phyloP scores from a whole-genome alignment of 2,888 invertebrate species.

The Mimachlamys varia region DNA sequence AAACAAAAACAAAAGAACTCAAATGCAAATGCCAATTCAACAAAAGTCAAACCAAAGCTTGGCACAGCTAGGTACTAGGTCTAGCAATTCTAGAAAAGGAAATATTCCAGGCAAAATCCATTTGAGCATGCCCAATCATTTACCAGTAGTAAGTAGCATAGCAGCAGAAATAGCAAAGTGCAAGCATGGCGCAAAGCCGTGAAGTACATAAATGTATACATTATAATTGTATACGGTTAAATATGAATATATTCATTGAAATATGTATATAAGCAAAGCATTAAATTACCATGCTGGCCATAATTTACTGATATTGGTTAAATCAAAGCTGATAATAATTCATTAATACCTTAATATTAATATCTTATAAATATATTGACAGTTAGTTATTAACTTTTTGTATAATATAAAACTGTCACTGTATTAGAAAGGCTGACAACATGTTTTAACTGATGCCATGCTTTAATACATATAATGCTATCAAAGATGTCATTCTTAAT shows the following conservation, averaged over 20 bases:
- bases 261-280: background rate
- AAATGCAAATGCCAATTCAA: conserved; percentile 19
- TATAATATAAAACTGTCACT: too few species aligned
- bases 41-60: background rate
- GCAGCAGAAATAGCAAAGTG: background rate
- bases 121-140: conserved; percentile 41
- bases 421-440: too few species aligned
- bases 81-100: background rate
- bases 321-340: too few species aligned
- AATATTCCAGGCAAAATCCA: conserved; percentile 35
- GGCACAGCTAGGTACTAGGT: background rate
- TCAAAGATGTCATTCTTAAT: too few species aligned
- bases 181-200: background rate
- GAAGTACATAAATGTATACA: background rate
- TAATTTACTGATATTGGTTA: too few species aligned
- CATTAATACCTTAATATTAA: too few species aligned
- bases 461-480: too few species aligned
- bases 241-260: background rate
- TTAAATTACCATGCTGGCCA: too few species aligned
- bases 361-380: too few species aligned
- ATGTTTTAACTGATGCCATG: too few species aligned
- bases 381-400: too few species aligned
- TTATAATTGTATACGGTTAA: background rate
- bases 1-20: conserved; percentile 28
- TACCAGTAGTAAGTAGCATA: background rate